Percentiles rank a stretch among this genome's conserved stretches.
Conservation (phyloP, 2,888 invertebrate species). For the Synanthedon vespiformis region DNA sequence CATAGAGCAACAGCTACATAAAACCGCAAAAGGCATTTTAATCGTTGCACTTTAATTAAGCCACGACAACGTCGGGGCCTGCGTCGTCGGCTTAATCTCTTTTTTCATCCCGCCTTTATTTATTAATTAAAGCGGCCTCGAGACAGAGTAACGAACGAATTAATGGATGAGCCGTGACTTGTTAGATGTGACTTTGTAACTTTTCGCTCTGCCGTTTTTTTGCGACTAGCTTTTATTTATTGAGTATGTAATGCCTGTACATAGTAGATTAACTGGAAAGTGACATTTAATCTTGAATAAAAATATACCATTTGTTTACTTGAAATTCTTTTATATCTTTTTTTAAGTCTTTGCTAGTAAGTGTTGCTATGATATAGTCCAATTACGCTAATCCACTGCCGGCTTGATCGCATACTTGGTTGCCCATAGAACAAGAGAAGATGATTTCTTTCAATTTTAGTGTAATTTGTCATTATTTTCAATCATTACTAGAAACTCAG, state of each 20-base stretch:
- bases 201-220: background rate
- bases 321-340: no score
- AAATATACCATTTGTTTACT: no score
- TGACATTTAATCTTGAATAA: no score
- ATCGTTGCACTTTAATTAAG: conserved; percentile 51
- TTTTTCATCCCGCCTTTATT: conserved; percentile 39
- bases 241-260: background rate
- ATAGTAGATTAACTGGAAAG: no score
- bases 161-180: conserved; percentile 35
- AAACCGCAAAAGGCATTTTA: conserved; percentile 25
- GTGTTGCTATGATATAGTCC: no score
- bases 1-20: background rate
- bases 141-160: conserved; percentile 24
- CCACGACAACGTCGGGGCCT: conserved; percentile 16
- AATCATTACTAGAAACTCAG: no score
- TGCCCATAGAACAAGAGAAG: no score
- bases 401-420: no score
- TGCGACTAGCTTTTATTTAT: background rate
- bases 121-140: conserved; percentile 40
- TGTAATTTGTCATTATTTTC: no score
- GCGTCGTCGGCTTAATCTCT: conserved; percentile 22
- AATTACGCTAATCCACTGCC: no score
- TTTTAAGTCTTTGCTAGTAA: no score
- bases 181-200: conserved; percentile 9
- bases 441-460: no score